These are phyloP conservation scores for Thryonomys swinderianus DNA, from an alignment of 2,113 vertebrate species.

Conservation along the genomic window DNA sequence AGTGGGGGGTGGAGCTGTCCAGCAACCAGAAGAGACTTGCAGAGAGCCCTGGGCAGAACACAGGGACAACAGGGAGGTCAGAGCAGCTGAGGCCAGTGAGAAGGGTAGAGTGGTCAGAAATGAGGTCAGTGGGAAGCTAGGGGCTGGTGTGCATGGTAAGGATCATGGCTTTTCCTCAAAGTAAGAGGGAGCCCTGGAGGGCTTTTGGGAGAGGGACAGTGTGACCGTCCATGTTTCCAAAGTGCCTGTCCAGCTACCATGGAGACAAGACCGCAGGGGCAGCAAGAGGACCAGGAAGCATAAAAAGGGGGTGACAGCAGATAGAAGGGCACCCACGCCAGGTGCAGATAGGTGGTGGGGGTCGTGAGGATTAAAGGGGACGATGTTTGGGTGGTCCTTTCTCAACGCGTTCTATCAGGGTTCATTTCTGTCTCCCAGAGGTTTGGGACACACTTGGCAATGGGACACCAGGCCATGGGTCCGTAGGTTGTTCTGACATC, in stretches of 20 bases:
- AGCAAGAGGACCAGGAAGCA: neutral
- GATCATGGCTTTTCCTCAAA: neutral
- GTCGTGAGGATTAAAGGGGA: neutral
- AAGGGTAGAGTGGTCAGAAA: neutral
- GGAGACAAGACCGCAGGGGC: neutral
- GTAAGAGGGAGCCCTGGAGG: neutral
- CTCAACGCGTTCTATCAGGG: neutral
- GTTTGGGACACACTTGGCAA: neutral
- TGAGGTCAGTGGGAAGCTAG: neutral
- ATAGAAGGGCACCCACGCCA: neutral
- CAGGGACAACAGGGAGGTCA: neutral
- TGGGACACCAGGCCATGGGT: neutral
- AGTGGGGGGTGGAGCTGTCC: neutral
- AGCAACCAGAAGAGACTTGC: neutral
- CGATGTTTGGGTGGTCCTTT: no score
- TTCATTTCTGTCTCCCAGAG: neutral
- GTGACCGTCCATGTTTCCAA: fast-evolving
- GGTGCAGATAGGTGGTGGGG: neutral
- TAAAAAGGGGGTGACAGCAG: neutral
- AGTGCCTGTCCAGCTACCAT: neutral
- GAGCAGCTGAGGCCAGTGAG: neutral
- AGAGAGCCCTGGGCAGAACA: neutral
- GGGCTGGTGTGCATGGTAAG: neutral
- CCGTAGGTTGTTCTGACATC: neutral
- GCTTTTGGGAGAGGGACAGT: neutral